phyloP scores from a whole-genome alignment of 1,140 invertebrate species.

The Campoletis sonorensis region DNA sequence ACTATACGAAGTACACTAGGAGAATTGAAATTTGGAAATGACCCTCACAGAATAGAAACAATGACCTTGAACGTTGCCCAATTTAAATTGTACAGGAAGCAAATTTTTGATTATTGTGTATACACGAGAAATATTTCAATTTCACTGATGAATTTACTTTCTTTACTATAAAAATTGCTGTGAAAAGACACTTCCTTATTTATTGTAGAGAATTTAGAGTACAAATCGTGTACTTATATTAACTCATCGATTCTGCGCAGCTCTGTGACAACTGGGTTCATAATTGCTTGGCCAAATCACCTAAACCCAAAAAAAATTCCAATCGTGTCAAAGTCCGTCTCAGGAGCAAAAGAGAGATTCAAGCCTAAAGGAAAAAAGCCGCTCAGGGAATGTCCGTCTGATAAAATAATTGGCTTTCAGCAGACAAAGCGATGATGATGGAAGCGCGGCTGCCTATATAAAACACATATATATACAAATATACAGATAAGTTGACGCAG shows the following conservation, averaged over 20 bases:
- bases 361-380: not conserved
- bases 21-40: too few relatives aligned
- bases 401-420: conserved; percentile 40
- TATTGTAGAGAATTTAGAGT: too few relatives aligned
- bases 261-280: not conserved
- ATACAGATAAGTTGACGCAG: not conserved
- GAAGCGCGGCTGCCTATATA: not conserved
- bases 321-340: not conserved
- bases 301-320: not conserved
- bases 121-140: too few relatives aligned
- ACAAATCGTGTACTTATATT: too few relatives aligned
- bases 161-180: too few relatives aligned
- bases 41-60: too few relatives aligned
- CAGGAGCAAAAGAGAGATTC: conserved; percentile 7
- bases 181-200: too few relatives aligned
- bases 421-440: conserved; percentile 40
- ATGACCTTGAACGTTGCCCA: too few relatives aligned
- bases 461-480: not conserved
- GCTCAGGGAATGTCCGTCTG: conserved; percentile 21
- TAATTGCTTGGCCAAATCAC: not conserved
- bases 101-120: too few relatives aligned
- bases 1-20: too few relatives aligned
- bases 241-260: not conserved
- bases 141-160: too few relatives aligned
- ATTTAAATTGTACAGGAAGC: too few relatives aligned